Base-by-base conservation (phyloP, 2,888 invertebrate species). In the Eristalinus aeneus region DNA sequence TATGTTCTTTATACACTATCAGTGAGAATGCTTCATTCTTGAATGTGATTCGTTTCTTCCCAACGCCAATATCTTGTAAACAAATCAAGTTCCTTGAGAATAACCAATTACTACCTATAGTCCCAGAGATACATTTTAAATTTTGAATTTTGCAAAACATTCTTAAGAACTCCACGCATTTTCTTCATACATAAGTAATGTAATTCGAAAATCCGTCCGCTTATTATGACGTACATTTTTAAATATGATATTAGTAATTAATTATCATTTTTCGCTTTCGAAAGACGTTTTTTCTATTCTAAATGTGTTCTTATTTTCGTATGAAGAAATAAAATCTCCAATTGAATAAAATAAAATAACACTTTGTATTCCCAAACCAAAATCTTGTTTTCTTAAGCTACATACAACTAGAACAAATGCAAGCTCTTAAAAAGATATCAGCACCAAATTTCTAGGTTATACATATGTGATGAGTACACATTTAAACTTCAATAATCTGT, bases 141-240 rank as follows among this genome's bases (percentile, higher is more conserved):
- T 63, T 46, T 65, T 64, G 56, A 22, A 56, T 58, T 64, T 16
- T 65, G 65, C 71, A 60, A 16, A 54, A 58, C 31, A 39, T 77
- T 64, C 39, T 77, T 46, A 71, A 27, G 46, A 74, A 11, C 58
- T 64, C 20, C 67, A 72, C 20, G 11, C 71, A 4, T 23, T 84
- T 83, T 68, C 65, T 84, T 79, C 46, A 75, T 72, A 71, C 75
- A 79, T 75, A 80, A 76, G 80, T 73, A 80, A 72, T 76, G 60
- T 85, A 85, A 76, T 85, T 76, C 58, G 73, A 80, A 79, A 85
- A 76, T 85, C 85, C 85, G 85, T 85, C 85, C 85, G 85, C 85
- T 85, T 76, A 32, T 61, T 73, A 60, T 31, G 53, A 68, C 31
- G 53, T 73, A 85, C 27, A 76, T 61, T 79, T 71, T 63, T 39